Evolutionary conservation across 2,888 invertebrate species (phyloP), one percentile per base, ranked within the genome.

Genomic region (Tetragnatha montana): DNA sequence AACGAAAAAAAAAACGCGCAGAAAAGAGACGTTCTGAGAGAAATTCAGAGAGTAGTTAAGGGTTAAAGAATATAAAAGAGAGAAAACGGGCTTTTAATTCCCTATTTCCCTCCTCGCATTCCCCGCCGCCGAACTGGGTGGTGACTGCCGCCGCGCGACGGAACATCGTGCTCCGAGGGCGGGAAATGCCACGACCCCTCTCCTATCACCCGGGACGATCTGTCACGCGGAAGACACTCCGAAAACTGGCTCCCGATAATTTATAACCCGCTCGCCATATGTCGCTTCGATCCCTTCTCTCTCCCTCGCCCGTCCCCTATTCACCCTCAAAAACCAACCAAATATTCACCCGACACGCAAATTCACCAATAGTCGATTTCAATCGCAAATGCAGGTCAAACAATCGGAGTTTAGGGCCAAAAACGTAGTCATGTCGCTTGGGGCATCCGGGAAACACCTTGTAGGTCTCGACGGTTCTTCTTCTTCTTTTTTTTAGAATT

Each of bases 401-500:
- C 35, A 88, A 70, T 21, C 22, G 22, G 49, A 21, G 50, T 74
- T 83, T 79, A 83, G 68, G 35, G 83, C 6, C 21, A 68, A 78
- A 84, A 83, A 88, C 68, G 60, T n/a, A 60, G 49, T 35, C 35
- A 21, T n/a, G 69, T 47, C 60, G 35, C 22, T 51, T 7, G 19
- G 8, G 82, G 75, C 70, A 89, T 89, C 89, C 89, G 86, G 89
- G 89, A 87, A 87, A 90, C 89, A 87, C 89, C 89, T 86, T 49
- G 69, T 70, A 81, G 73, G 82, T 86, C 69, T 80, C 17, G 69
- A 85, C 21, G 60, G 47, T 35, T 35, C 35, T 35, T 35, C 69
- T 47, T 49, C 50, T 71, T 68, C 10, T 71, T 35, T n/a, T 81
- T 85, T 70, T 78, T 60, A 35, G n/a, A 19, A 6, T 78, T 76